A percentile compares a stretch with the other conserved stretches of the same genome.
These are phyloP conservation scores for Protonemura montana DNA, from an alignment of 2,888 invertebrate genomes.

Conservation along the genomic window DNA sequence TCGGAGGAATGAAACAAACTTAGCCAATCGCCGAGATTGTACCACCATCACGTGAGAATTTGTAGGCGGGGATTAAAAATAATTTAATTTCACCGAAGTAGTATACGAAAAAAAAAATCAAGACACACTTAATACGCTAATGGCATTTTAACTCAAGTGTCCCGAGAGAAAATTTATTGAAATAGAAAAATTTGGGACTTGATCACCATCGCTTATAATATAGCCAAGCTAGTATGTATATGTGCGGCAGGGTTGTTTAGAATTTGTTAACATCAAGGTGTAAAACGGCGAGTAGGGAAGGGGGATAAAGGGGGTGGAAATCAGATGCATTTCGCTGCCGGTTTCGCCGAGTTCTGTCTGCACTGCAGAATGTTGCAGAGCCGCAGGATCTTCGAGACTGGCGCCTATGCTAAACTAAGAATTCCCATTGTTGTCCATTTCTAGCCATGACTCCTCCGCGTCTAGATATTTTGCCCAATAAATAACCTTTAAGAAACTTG, in stretches of 20 bases:
- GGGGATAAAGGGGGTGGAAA: background rate
- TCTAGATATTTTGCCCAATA: background rate
- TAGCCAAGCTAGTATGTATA: background rate
- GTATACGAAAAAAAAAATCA: background rate
- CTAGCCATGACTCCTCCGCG: background rate
- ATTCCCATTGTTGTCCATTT: background rate
- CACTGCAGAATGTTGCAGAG: background rate
- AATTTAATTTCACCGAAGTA: background rate
- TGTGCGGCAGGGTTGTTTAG: background rate
- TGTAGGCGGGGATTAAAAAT: conserved; percentile 15
- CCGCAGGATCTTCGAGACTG: background rate
- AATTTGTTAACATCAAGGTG: background rate
- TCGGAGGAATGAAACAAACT: background rate
- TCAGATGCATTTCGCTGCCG: background rate
- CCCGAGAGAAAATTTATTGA: background rate
- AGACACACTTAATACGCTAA: background rate
- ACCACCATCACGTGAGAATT: background rate
- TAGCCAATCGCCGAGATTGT: conserved; percentile 16
- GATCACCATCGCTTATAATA: background rate
- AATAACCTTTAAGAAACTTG: background rate
- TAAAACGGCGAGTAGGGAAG: background rate
- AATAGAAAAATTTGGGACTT: background rate
- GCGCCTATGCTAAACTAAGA: background rate
- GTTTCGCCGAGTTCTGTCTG: background rate
- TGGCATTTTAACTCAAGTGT: background rate